phyloP scores from a whole-genome alignment of 2,797 vertebrate genomes.

The Sebastes vulpes region DNA sequence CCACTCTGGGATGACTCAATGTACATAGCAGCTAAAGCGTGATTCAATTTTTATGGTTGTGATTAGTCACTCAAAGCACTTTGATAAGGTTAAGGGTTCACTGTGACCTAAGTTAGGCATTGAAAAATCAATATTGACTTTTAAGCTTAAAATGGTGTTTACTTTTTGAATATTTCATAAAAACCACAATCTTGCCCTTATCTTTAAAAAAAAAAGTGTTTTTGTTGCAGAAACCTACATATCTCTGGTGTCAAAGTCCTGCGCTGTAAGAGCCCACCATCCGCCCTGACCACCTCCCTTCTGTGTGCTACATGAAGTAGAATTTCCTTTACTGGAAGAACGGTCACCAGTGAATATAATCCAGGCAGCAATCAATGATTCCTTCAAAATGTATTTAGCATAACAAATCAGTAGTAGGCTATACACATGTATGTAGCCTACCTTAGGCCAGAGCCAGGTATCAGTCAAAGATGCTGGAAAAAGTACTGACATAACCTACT shows the following conservation, averaged over 20 bases:
- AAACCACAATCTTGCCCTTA: background rate
- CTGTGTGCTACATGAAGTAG: background rate
- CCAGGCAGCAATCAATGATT: background rate
- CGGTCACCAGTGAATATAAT: background rate
- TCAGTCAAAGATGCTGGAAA: background rate
- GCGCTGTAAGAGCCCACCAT: background rate
- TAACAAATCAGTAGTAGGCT: background rate
- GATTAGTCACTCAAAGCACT: background rate
- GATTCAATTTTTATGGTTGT: background rate
- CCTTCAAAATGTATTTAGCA: background rate
- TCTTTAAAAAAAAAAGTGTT: background rate
- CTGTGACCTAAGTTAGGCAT: background rate
- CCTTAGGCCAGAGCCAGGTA: background rate
- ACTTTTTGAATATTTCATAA: background rate
- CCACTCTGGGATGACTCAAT: background rate
- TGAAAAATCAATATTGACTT: background rate
- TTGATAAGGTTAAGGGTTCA: background rate
- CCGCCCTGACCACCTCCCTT: background rate
- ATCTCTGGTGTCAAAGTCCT: background rate
- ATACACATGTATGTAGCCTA: no score
- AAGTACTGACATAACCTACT: background rate
- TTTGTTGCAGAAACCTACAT: background rate
- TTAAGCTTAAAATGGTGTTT: background rate
- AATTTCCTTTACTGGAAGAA: background rate
- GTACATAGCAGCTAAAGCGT: background rate